Percentiles rank a stretch among this genome's conserved stretches.
phyloP scores from a whole-genome alignment of 2,888 invertebrate genomes.

The Cataglyphis livida region DNA sequence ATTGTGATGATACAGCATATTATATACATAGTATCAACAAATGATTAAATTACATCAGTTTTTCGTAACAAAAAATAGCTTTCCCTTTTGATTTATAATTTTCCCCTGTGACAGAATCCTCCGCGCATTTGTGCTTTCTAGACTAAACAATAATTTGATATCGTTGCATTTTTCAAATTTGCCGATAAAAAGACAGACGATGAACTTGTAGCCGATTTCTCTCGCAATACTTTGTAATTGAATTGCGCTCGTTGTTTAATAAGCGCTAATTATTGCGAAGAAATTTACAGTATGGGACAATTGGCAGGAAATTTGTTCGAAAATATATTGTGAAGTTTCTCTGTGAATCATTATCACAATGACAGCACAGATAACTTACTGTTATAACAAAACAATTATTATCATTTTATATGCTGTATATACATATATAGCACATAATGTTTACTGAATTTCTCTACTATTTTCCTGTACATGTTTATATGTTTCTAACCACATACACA shows the following conservation, averaged over 20 bases:
- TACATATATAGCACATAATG: neutral
- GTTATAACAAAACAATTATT: neutral
- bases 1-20: constrained; percentile 1
- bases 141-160: constrained; percentile 48
- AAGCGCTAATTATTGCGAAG: neutral
- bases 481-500: neutral
- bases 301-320: neutral
- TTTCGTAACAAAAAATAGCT: neutral
- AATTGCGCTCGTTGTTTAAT: neutral
- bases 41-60: constrained; percentile 26
- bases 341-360: neutral
- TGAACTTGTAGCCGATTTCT: neutral
- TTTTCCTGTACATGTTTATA: neutral
- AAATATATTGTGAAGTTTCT: neutral
- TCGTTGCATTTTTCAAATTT: constrained; percentile 27
- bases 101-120: neutral
- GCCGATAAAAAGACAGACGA: constrained; percentile 19
- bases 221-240: constrained; percentile 5
- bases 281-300: neutral
- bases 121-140: constrained; percentile 1
- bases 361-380: neutral
- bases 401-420: neutral
- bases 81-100: constrained; percentile 15
- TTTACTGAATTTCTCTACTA: neutral
- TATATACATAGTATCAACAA: neutral